Percentiles rank a stretch among this genome's conserved stretches.
These are phyloP conservation scores for Allophyes oxyacanthae DNA, from an alignment of 2,888 invertebrate genomes.

Conservation along the genomic window DNA sequence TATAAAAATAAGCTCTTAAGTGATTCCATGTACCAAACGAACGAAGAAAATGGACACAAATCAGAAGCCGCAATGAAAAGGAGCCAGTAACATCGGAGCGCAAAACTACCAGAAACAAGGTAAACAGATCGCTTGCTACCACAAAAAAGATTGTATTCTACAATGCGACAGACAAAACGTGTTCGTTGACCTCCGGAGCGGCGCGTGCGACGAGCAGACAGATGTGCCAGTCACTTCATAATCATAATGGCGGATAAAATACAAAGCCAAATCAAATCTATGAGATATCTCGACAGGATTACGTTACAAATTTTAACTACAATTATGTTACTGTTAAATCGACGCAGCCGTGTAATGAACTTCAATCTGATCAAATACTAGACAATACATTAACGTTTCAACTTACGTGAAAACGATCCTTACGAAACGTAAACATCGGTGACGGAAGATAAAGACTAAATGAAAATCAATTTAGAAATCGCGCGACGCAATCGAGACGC, in stretches of 20 bases:
- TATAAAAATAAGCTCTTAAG: too few relatives aligned
- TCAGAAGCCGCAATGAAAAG: conserved; percentile 58
- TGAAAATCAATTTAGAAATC: conserved; percentile 74
- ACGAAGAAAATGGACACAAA: conserved; percentile 24
- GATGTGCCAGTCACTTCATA: conserved; percentile 85
- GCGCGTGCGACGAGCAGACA: conserved; percentile 81
- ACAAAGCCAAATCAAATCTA: conserved; percentile 83
- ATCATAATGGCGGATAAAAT: conserved; percentile 81
- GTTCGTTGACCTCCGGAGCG: conserved; percentile 76
- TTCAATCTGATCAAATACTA: conserved; percentile 69
- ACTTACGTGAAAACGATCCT: conserved; percentile 35
- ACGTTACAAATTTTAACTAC: conserved; percentile 85
- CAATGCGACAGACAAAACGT: conserved; percentile 67
- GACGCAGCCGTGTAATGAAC: conserved; percentile 80
- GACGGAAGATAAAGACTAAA: conserved; percentile 46
- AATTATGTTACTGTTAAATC: conserved; percentile 82
- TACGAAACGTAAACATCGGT: conserved; percentile 36
- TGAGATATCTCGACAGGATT: conserved; percentile 84
- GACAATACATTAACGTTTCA: conserved; percentile 38
- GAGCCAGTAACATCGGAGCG: conserved; percentile 15
- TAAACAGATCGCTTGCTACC: conserved; percentile 69
- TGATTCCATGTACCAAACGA: too few relatives aligned
- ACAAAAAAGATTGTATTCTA: conserved; percentile 66
- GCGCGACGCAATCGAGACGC: conserved; percentile 67
- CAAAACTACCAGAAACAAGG: conserved; percentile 55